Base-by-base conservation (phyloP, 2,888 invertebrate genomes). In the Leptinotarsa juncta region DNA sequence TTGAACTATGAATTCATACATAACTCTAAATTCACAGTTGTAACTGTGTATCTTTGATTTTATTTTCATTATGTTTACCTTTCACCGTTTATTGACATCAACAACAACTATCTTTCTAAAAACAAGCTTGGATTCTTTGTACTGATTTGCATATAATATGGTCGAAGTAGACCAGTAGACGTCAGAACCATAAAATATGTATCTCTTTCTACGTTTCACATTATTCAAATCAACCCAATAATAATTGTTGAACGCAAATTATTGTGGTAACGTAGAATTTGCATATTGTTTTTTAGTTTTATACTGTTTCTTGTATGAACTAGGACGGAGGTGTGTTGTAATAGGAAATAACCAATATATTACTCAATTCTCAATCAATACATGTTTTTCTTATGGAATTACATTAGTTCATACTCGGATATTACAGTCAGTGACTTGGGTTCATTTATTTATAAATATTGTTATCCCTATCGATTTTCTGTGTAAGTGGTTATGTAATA, bases 131-230 rank as follows among this genome's bases (percentile, higher is more conserved):
- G 32, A 62, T 62, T 62, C 62, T 42, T 16, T 32, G 26, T 16
- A 42, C 26, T 62, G 26, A 62, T 62, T 62, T 62, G n/a, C 62
- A 62, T 18, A 62, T 62, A 42, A 62, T 62, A 42, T 62, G n/a
- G 32, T 16, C 20, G 4, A 32, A 32, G 32, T 32, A 32, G 32
- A 32, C 32, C 14, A 23, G 57, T 23, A 3, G 26, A 62, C 62
- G 62, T 62, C 62, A 62, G n/a, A 26, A 62, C 32, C 5, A 62
- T 42, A 42, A 62, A 62, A 62, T 62, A 62, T 62, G 16, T n/a
- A 16, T 4, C 16, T 32, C n/a, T 62, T 62, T 62, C 42, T 62
- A n/a, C 62, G 62, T 42, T 62, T 3, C n/a, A 62, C 62, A 42
- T 62, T 60, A 62, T 62, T 62, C 62, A 42, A 62, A 42, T n/a